Evolutionary conservation across 2,113 vertebrate genomes (phyloP).

Genomic region (Cephalopterus ornatus): DNA sequence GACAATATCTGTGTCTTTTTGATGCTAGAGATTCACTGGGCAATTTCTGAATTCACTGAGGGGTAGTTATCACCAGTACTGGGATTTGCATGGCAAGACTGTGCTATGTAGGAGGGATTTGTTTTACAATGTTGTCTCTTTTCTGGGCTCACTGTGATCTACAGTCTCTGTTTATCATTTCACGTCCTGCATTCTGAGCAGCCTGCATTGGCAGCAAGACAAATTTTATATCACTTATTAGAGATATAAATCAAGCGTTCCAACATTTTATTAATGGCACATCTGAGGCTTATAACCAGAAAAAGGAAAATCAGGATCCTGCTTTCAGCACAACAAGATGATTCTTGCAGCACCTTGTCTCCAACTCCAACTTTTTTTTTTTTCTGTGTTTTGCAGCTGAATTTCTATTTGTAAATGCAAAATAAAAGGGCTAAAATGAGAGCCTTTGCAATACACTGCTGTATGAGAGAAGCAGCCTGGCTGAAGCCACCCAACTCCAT

Average conservation of each 20-base stretch:
- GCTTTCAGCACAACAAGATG: background rate
- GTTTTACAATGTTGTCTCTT: constrained; percentile 22
- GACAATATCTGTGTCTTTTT: background rate
- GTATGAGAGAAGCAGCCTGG: background rate
- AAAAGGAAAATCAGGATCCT: background rate
- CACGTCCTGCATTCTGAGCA: constrained; percentile 51
- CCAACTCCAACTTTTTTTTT: background rate
- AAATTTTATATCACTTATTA: constrained; percentile 63
- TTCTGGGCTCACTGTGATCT: constrained; percentile 42
- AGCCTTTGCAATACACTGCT: background rate
- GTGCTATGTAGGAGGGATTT: background rate
- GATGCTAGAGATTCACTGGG: background rate
- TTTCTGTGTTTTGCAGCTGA: background rate
- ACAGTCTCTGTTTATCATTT: constrained; percentile 15
- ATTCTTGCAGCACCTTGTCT: background rate
- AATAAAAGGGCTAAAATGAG: background rate
- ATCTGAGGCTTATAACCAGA: background rate
- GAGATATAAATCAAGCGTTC: constrained; percentile 69
- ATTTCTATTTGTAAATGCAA: background rate
- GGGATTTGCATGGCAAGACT: background rate
- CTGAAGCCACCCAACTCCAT: background rate
- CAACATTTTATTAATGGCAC: constrained; percentile 42
- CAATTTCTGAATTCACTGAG: background rate
- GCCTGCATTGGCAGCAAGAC: constrained; percentile 36
- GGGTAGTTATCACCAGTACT: background rate